Evolutionary conservation across 1,140 invertebrate species (phyloP).

Genomic region (Drosophila lini): DNA sequence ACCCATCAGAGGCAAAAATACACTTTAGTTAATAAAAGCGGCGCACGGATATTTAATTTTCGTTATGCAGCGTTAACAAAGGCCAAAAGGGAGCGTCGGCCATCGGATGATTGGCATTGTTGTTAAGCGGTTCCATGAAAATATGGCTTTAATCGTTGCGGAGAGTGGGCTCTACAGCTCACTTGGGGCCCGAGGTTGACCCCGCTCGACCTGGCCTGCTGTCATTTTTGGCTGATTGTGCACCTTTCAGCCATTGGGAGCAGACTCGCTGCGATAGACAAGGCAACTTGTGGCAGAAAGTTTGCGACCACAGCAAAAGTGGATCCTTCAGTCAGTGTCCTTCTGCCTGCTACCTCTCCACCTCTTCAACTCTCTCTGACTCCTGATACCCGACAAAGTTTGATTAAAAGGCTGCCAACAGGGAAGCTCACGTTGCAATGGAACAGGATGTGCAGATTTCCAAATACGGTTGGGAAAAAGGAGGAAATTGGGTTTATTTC

Average conservation of each 20-base stretch:
- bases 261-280: not conserved
- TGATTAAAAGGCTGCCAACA: constrained; percentile 39
- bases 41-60: constrained; percentile 60
- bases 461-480: constrained; percentile 9
- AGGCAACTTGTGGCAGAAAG: constrained; percentile 31
- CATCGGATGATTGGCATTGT: constrained; percentile 59
- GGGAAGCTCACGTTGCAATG: constrained; percentile 23
- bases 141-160: constrained; percentile 33
- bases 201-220: constrained; percentile 20
- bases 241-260: constrained; percentile 5
- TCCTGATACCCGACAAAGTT: constrained; percentile 26
- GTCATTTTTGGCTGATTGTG: constrained; percentile 52
- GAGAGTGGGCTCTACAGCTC: not conserved
- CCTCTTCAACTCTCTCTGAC: not conserved
- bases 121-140: constrained; percentile 35
- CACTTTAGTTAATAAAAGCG: constrained; percentile 54
- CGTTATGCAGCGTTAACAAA: constrained; percentile 39
- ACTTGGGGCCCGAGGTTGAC: constrained; percentile 10
- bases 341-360: not conserved
- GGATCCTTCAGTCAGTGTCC: constrained; percentile 5
- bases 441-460: constrained; percentile 21
- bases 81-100: not conserved
- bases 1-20: constrained; percentile 45
- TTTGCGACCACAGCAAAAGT: constrained; percentile 25
- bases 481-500: constrained; percentile 37